phyloP scores from a whole-genome alignment of 2,797 vertebrate genomes.

The Gobio occitaniae region DNA sequence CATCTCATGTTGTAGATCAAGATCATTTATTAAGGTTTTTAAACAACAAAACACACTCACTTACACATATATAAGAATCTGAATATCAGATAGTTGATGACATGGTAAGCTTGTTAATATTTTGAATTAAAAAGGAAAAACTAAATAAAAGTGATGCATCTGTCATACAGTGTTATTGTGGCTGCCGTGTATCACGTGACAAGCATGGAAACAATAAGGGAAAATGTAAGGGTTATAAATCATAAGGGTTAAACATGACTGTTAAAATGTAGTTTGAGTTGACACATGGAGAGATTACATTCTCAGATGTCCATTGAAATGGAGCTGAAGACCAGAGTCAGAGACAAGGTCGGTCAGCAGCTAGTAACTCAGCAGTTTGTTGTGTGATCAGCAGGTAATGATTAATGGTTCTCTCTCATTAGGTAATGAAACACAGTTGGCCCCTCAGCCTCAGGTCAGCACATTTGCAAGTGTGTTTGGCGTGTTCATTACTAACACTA shows the following conservation, averaged over 20 bases:
- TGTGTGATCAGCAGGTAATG: constrained; percentile 10
- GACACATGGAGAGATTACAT: not conserved
- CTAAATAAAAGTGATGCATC: too few relatives aligned
- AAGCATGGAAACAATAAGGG: too few relatives aligned
- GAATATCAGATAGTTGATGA: too few relatives aligned
- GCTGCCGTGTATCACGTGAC: too few relatives aligned
- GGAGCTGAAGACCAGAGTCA: constrained; percentile 1
- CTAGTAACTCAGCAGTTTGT: constrained; percentile 6
- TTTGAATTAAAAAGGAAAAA: too few relatives aligned
- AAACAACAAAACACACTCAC: too few relatives aligned
- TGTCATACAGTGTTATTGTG: too few relatives aligned
- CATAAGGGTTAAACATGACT: not conserved
- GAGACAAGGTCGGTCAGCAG: constrained; percentile 10
- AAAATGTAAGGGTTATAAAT: too few relatives aligned
- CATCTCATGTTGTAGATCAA: too few relatives aligned
- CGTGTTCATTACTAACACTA: not conserved
- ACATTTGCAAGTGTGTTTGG: constrained; percentile 14
- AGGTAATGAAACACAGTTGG: not conserved
- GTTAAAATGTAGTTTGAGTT: not conserved
- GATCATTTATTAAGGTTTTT: too few relatives aligned
- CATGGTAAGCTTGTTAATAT: too few relatives aligned
- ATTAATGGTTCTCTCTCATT: not conserved
- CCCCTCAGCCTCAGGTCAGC: not conserved
- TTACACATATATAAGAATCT: too few relatives aligned
- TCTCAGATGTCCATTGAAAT: not conserved